A percentile compares a stretch with the other conserved stretches of the same genome.
These are phyloP conservation scores for Heteromyza rotundicornis DNA, from an alignment of 2,888 invertebrate genomes.

Conservation along the genomic window DNA sequence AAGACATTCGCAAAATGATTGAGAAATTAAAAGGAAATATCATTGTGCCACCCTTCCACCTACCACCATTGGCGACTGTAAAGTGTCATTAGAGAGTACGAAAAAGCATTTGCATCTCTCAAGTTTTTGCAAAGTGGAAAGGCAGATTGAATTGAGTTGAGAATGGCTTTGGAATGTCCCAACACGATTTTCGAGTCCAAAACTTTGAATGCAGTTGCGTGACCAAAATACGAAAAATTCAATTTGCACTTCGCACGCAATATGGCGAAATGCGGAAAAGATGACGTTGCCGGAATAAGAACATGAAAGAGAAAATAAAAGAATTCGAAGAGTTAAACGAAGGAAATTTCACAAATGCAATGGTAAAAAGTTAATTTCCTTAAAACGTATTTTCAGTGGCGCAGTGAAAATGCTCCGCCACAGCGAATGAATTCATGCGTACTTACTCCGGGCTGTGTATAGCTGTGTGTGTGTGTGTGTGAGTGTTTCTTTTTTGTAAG, in stretches of 20 bases:
- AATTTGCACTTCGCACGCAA: conserved; percentile 24
- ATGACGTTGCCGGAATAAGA: not conserved
- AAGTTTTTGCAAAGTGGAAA: too few species aligned
- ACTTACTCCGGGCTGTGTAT: not conserved
- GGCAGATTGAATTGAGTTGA: too few species aligned
- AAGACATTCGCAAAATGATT: too few species aligned
- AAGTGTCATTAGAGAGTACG: too few species aligned
- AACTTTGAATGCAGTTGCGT: conserved; percentile 33
- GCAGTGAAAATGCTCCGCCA: not conserved
- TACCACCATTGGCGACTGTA: too few species aligned
- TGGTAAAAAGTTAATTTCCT: conserved; percentile 23
- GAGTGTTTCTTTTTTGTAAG: not conserved
- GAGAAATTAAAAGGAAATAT: too few species aligned
- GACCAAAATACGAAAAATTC: conserved; percentile 38
- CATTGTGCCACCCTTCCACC: too few species aligned
- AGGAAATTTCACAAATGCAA: not conserved
- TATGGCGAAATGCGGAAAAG: not conserved
- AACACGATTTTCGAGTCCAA: not conserved
- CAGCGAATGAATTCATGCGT: not conserved
- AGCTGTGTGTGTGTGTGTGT: conserved; percentile 2
- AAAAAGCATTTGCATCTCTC: too few species aligned
- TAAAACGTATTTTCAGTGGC: conserved; percentile 14
- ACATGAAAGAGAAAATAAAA: too few species aligned
- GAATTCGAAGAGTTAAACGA: not conserved
- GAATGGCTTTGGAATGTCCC: too few species aligned